Conservation (phyloP, 2,797 vertebrate genomes). For the Discoglossus pictus region DNA sequence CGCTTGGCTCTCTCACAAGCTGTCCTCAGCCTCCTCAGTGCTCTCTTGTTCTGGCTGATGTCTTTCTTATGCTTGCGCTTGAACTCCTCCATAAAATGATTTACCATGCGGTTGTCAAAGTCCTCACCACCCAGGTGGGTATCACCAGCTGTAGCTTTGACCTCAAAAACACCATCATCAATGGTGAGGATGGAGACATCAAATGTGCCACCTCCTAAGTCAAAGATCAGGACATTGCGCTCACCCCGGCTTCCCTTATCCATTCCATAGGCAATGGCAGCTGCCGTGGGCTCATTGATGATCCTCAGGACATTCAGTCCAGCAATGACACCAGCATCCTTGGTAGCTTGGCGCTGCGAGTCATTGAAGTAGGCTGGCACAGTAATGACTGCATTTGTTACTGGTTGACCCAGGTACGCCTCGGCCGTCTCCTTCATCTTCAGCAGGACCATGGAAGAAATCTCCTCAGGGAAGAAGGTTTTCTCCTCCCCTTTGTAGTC, state of each 20-base stretch:
- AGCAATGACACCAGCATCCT: conserved; percentile 46
- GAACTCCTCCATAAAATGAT: conserved; percentile 77
- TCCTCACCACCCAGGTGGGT: conserved; percentile 83
- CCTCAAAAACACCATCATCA: conserved; percentile 84
- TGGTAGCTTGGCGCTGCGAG: conserved; percentile 53
- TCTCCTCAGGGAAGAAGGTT: conserved; percentile 83
- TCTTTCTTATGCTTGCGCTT: conserved; percentile 90
- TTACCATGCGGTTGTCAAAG: conserved; percentile 82
- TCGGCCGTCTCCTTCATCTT: conserved; percentile 66
- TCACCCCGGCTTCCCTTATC: conserved; percentile 80
- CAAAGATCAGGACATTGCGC: conserved; percentile 82
- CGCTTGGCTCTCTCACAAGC: conserved; percentile 89
- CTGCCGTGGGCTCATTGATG: conserved; percentile 47
- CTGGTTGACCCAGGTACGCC: conserved; percentile 44
- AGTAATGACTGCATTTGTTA: conserved; percentile 49
- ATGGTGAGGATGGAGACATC: conserved; percentile 86
- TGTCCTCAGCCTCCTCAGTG: conserved; percentile 84
- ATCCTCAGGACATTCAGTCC: conserved; percentile 53
- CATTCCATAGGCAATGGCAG: conserved; percentile 90
- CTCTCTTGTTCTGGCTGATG: conserved; percentile 86
- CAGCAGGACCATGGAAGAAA: conserved; percentile 88
- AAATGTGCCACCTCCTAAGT: conserved; percentile 85
- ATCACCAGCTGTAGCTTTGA: conserved; percentile 82
- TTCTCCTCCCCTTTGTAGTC: conserved; percentile 86
- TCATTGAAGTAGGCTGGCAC: conserved; percentile 55